Evolutionary conservation across 2,888 invertebrate genomes (phyloP).

Genomic region (Gymnocheta viridis): DNA sequence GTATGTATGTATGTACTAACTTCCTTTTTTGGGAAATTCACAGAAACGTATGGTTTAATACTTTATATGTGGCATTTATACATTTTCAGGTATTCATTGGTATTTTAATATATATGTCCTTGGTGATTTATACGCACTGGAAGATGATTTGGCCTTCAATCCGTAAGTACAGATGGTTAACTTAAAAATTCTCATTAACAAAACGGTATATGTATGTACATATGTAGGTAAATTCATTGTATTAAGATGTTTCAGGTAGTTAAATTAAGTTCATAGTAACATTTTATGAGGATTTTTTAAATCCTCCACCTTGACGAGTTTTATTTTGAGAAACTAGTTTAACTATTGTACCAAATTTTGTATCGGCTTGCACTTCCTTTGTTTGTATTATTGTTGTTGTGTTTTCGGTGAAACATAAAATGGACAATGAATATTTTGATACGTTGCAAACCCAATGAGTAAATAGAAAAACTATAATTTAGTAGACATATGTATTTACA

Average conservation of each 20-base stretch:
- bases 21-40: background rate
- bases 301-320: too few relatives aligned
- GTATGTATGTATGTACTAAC: too few relatives aligned
- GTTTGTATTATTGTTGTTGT: too few relatives aligned
- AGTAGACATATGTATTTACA: too few relatives aligned
- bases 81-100: conserved; percentile 83
- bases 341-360: too few relatives aligned
- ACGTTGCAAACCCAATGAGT: too few relatives aligned
- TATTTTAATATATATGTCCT: conserved; percentile 84
- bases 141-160: conserved; percentile 82
- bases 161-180: conserved; percentile 77
- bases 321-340: too few relatives aligned
- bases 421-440: too few relatives aligned
- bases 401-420: too few relatives aligned
- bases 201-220: background rate
- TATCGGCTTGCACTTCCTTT: too few relatives aligned
- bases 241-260: background rate
- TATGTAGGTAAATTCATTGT: background rate
- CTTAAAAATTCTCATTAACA: background rate
- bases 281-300: too few relatives aligned
- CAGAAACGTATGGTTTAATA: background rate
- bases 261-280: background rate
- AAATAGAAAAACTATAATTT: too few relatives aligned
- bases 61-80: background rate
- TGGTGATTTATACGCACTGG: conserved; percentile 84